phyloP scores from a whole-genome alignment of 2,888 invertebrate genomes.

The Malthinus flaveolus region DNA sequence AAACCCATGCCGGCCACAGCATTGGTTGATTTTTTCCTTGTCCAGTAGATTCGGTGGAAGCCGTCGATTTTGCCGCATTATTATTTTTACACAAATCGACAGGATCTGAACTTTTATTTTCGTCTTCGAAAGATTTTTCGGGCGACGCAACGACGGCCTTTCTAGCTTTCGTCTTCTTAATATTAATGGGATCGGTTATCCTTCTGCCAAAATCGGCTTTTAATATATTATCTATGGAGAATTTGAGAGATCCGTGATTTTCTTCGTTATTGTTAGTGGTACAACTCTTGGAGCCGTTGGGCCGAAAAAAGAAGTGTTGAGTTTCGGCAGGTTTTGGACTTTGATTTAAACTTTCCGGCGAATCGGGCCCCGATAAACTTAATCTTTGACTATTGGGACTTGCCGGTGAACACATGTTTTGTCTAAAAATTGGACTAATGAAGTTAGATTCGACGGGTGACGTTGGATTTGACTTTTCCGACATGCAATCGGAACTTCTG shows the following conservation, averaged over 20 bases:
- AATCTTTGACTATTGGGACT: slow-evolving; percentile 33
- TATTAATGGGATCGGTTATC: slow-evolving; percentile 70
- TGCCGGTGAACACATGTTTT: slow-evolving; percentile 38
- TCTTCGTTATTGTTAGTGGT: slow-evolving; percentile 43
- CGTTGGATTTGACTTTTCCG: slow-evolving; percentile 41
- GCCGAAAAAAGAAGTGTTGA: slow-evolving; percentile 43
- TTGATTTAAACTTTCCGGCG: slow-evolving; percentile 37
- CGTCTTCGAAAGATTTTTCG: slow-evolving; percentile 50
- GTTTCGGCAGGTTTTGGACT: slow-evolving; percentile 41
- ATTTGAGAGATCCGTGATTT: slow-evolving; percentile 63
- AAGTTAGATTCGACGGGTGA: slow-evolving; percentile 37
- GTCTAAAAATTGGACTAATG: slow-evolving; percentile 38
- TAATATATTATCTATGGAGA: slow-evolving; percentile 85
- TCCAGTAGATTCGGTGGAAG: slow-evolving; percentile 47
- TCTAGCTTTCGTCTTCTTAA: slow-evolving; percentile 57
- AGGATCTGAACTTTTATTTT: slow-evolving; percentile 41
- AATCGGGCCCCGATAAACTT: slow-evolving; percentile 42
- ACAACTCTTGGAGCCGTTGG: slow-evolving; percentile 33
- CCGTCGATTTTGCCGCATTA: slow-evolving; percentile 46
- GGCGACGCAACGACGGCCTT: slow-evolving; percentile 34
- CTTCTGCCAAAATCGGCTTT: slow-evolving; percentile 82
- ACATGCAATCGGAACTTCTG: slow-evolving; percentile 35
- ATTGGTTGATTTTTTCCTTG: slow-evolving; percentile 41
- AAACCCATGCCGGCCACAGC: slow-evolving; percentile 97
- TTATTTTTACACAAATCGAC: slow-evolving; percentile 52